phyloP scores from a whole-genome alignment of 2,113 vertebrate genomes.

The Centrocercus urophasianus region DNA sequence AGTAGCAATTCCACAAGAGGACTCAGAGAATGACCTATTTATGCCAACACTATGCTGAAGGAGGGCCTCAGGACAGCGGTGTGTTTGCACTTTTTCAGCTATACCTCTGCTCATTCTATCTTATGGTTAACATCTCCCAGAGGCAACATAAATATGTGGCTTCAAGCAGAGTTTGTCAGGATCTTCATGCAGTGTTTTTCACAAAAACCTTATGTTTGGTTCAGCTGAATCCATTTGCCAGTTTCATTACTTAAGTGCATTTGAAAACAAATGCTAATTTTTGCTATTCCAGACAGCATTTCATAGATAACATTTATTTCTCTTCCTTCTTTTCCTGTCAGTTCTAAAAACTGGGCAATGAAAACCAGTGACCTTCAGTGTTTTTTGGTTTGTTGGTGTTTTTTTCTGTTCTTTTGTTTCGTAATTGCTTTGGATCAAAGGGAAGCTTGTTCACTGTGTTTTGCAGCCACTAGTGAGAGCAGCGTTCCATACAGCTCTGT shows the following conservation, averaged over 20 bases:
- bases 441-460: not conserved
- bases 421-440: not conserved
- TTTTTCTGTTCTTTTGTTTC: not conserved
- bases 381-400: not conserved
- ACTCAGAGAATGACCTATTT: not conserved
- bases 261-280: not conserved
- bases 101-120: not conserved
- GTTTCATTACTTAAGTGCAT: not conserved
- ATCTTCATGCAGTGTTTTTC: not conserved
- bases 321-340: not conserved
- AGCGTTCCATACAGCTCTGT: rapidly evolving
- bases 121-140: not conserved
- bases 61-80: not conserved
- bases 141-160: not conserved
- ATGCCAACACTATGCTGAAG: not conserved
- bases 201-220: not conserved
- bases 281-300: not conserved
- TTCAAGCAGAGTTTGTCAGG: not conserved
- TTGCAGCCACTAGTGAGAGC: not conserved
- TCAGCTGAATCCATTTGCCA: not conserved
- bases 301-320: not conserved
- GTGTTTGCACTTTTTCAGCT: not conserved
- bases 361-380: not conserved
- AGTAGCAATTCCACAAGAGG: not conserved
- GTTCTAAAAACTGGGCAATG: not conserved